Evolutionary conservation across 1,140 invertebrate genomes (phyloP).

Genomic region (Colletes gigas): DNA sequence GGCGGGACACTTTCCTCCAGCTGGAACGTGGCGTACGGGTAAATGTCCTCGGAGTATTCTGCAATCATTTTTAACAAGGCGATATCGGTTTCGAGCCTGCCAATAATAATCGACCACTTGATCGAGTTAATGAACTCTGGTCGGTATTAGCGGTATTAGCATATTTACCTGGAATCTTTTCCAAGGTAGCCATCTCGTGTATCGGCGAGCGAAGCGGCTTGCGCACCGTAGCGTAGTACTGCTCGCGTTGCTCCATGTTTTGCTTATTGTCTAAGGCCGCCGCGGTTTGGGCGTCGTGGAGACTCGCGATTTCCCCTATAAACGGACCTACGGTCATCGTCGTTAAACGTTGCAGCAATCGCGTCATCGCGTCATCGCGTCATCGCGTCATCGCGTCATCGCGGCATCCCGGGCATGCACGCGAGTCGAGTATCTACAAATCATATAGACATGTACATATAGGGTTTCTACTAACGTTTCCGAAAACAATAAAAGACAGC

Average conservation of each 20-base stretch:
- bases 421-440: too few relatives aligned
- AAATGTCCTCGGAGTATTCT: slow-evolving; percentile 95
- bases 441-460: too few relatives aligned
- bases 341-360: slow-evolving; percentile 23
- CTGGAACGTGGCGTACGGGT: slow-evolving; percentile 95
- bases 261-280: slow-evolving; percentile 82
- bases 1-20: slow-evolving; percentile 88
- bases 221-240: slow-evolving; percentile 82
- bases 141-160: too few relatives aligned
- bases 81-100: not conserved
- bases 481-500: slow-evolving; percentile 80
- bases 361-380: too few relatives aligned
- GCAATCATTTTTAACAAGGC: slow-evolving; percentile 61
- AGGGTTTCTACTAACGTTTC: slow-evolving; percentile 74
- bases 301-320: slow-evolving; percentile 78
- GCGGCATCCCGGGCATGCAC: too few relatives aligned
- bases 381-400: not conserved
- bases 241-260: slow-evolving; percentile 82
- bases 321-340: slow-evolving; percentile 74
- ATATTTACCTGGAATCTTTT: slow-evolving; percentile 81
- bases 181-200: slow-evolving; percentile 79
- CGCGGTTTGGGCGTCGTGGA: slow-evolving; percentile 79
- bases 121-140: not conserved
- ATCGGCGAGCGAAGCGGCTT: slow-evolving; percentile 81
- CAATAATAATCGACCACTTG: too few relatives aligned